A percentile compares a stretch with the other conserved stretches of the same genome.
Conservation (phyloP, 2,797 vertebrate genomes). For the Falco concolor region DNA sequence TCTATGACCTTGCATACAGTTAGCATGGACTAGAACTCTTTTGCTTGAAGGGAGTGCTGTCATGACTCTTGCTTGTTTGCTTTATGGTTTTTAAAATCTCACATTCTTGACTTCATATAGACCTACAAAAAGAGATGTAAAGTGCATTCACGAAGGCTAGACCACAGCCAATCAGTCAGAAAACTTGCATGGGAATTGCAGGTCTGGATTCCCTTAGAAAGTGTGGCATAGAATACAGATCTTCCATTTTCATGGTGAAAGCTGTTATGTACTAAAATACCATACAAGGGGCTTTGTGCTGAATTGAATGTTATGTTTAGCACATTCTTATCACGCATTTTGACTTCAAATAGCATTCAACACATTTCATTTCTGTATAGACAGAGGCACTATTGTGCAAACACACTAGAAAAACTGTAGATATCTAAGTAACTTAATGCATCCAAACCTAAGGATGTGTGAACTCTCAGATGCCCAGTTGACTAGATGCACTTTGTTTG, state of each 20-base stretch:
- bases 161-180: background rate
- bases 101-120: background rate
- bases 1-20: background rate
- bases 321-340: slow-evolving; percentile 25
- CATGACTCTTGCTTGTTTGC: background rate
- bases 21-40: background rate
- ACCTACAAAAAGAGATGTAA: background rate
- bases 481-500: background rate
- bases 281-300: slow-evolving; percentile 11
- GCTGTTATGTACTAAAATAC: background rate
- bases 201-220: background rate
- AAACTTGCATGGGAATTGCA: background rate
- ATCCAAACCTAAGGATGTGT: background rate
- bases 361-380: slow-evolving; percentile 8
- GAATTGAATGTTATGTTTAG: slow-evolving; percentile 20
- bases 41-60: background rate
- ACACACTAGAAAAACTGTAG: background rate
- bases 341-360: slow-evolving; percentile 31
- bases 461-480: background rate
- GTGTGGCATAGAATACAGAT: background rate
- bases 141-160: background rate
- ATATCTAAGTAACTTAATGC: background rate
- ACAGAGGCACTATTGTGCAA: slow-evolving; percentile 24
- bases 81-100: background rate
- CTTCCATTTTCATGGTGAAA: background rate